These are phyloP conservation scores for Corapipo altera DNA, from an alignment of 2,113 vertebrate species.

Conservation along the genomic window DNA sequence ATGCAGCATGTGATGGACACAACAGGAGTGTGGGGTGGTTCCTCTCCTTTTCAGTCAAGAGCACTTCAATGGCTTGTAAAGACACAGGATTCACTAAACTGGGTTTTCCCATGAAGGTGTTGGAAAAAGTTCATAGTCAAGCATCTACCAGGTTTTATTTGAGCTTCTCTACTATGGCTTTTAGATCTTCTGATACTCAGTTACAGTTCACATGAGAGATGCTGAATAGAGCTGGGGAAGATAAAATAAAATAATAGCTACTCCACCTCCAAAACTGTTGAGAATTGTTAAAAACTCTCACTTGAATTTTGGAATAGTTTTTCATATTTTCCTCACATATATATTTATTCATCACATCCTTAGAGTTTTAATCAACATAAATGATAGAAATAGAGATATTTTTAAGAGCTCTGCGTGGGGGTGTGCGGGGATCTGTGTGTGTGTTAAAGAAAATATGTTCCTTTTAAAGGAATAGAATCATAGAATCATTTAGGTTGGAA, in stretches of 20 bases:
- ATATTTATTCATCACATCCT: neutral
- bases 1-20: neutral
- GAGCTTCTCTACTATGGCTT: neutral
- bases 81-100: neutral
- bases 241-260: neutral
- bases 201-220: neutral
- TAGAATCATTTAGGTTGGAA: neutral
- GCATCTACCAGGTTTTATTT: neutral
- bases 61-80: neutral
- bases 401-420: neutral
- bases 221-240: neutral
- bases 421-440: fast-evolving
- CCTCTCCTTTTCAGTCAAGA: no score
- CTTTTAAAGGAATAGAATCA: neutral
- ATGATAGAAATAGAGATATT: neutral
- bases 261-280: neutral
- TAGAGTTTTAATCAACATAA: neutral
- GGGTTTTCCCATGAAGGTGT: neutral
- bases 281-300: neutral
- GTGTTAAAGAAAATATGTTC: neutral
- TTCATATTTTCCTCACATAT: neutral
- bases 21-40: neutral
- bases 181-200: neutral
- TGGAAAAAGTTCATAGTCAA: neutral
- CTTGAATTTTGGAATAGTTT: neutral